Percentiles rank a stretch among this genome's conserved stretches.
phyloP scores from a whole-genome alignment of 2,888 invertebrate species.

The Mycalesis mineus region DNA sequence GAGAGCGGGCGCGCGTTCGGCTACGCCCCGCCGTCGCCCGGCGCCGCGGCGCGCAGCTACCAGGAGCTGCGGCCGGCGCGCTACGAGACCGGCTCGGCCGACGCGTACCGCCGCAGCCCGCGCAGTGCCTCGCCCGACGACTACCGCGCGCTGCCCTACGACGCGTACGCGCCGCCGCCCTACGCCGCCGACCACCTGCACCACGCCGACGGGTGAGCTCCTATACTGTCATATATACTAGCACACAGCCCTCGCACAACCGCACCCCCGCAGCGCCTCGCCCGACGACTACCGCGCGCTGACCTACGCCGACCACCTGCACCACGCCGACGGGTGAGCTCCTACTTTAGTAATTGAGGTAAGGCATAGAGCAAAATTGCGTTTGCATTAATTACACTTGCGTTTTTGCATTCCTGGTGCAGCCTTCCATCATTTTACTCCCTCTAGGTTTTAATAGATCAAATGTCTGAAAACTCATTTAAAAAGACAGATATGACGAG shows the following conservation, averaged over 20 bases:
- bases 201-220: constrained; percentile 53
- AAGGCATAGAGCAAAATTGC: too few relatives aligned
- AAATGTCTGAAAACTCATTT: too few relatives aligned
- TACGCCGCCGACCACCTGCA: constrained; percentile 58
- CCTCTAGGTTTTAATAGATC: too few relatives aligned
- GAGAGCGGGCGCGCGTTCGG: constrained; percentile 63
- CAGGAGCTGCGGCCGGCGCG: constrained; percentile 68
- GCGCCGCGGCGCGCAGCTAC: constrained; percentile 71
- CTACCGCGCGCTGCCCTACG: constrained; percentile 60
- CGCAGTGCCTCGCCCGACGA: constrained; percentile 56
- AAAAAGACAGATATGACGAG: too few relatives aligned
- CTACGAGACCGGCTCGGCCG: constrained; percentile 45
- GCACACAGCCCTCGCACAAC: background rate
- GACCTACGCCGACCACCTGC: too few relatives aligned
- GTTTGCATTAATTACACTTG: too few relatives aligned
- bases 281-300: too few relatives aligned
- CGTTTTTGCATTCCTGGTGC: too few relatives aligned
- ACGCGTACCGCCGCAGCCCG: constrained; percentile 60
- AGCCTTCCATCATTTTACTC: too few relatives aligned
- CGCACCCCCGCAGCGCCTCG: background rate
- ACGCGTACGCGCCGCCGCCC: constrained; percentile 50
- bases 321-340: too few relatives aligned
- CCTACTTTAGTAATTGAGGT: too few relatives aligned
- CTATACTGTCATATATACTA: background rate
- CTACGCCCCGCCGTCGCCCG: constrained; percentile 54